Base-by-base conservation (phyloP, 1,140 invertebrate genomes). In the Apis laboriosa region DNA sequence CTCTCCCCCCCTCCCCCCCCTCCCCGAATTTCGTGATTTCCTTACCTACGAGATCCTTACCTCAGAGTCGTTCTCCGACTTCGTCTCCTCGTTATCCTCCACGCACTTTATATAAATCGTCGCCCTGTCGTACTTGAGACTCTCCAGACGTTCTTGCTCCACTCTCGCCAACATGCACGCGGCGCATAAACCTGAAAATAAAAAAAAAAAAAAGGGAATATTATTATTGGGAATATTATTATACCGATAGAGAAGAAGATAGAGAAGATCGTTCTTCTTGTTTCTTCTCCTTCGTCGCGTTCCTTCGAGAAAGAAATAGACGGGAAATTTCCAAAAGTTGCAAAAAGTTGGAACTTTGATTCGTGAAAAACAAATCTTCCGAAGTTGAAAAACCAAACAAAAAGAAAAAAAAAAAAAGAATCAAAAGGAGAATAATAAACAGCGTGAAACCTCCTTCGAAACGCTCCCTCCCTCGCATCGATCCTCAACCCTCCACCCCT, bases 21-120 rank as follows among this genome's bases (percentile, higher is more conserved):
- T 5, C 64, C 24, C n/a, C 34, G 43, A 21, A 19, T 15, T 34
- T 24, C 56, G 21, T 28, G n/a, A 58, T 71, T 53, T 24, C 1
- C 43, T 17, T 28, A 21, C 28, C 34, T 34, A 34, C 34, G 4
- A 43, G 34, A 43, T 43, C 78, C 84, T 89, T 67, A 94, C 93
- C 90, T 94, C 92, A 5, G 49, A 61, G 73, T 92, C 89, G 68
- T 88, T 91, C 58, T 92, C 90, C 2, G 76, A 73, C 80, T 92
- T 93, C 12, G 72, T 24, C 0, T 93, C 93, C 21, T 93, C 93
- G 66, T 75, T 92, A 5, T 94, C 93, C 72, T 94, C 93, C 63
- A 93, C 86, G 55, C 90, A 93, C 43, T 92, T 92, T 60, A 94
- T 91, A 66, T 92, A 94, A 77, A 94, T 94, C 5, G 92, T 91